A percentile compares a stretch with the other conserved stretches of the same genome.
Conservation (phyloP, 1,140 invertebrate genomes). For the Drosophila sucinea region DNA sequence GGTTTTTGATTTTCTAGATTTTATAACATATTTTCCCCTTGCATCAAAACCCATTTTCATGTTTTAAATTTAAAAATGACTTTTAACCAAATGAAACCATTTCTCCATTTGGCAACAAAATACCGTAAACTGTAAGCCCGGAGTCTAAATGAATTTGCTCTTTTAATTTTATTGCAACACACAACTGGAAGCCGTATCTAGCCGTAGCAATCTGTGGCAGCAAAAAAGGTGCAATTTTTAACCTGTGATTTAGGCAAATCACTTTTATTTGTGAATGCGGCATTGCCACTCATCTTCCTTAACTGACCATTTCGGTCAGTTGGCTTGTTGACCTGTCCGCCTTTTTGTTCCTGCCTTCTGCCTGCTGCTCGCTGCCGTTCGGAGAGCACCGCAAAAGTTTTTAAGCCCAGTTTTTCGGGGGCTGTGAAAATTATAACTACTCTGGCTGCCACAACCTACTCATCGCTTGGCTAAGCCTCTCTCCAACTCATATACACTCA, state of each 20-base stretch:
- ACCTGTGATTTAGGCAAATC: conserved; percentile 17
- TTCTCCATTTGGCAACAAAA: too few species aligned
- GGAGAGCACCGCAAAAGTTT: conserved; percentile 64
- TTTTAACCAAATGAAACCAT: too few species aligned
- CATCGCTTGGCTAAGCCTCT: conserved; percentile 48
- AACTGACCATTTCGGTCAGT: conserved; percentile 45
- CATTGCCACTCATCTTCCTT: conserved; percentile 17
- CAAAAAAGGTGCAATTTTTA: conserved; percentile 12
- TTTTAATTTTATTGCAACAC: conserved; percentile 7
- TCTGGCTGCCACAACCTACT: conserved; percentile 52
- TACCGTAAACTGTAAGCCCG: background rate
- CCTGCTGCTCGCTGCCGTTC: conserved; percentile 10
- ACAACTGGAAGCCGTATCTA: background rate
- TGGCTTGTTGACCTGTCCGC: conserved; percentile 65
- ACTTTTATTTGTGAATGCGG: conserved; percentile 7
- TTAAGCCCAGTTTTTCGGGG: conserved; percentile 60
- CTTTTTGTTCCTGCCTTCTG: conserved; percentile 42
- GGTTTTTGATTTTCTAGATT: too few species aligned
- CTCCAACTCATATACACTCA: conserved; percentile 28
- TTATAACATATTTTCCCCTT: too few species aligned
- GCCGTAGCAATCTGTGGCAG: background rate
- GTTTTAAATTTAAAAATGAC: too few species aligned
- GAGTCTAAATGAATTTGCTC: background rate
- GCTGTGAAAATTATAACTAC: conserved; percentile 73
- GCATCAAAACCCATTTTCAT: too few species aligned